Conservation (phyloP, 2,113 vertebrate species). For the Embiotoca jacksoni region DNA sequence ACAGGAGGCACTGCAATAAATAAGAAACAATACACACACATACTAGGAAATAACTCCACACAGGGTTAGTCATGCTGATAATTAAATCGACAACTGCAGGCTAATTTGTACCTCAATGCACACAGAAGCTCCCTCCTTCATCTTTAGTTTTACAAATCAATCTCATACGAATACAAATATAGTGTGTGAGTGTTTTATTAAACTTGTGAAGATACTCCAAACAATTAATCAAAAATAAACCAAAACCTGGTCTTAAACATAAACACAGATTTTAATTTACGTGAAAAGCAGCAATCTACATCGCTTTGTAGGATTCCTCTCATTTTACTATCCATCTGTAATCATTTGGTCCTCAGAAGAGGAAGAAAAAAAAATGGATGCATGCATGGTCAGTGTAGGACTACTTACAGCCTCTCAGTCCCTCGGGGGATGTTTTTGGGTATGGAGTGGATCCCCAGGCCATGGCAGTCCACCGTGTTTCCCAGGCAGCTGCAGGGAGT, state of each 20-base stretch:
- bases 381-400: not conserved
- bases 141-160: not conserved
- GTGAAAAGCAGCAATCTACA: conserved; percentile 1
- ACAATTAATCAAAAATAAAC: not conserved
- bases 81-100: conserved; percentile 7
- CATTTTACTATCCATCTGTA: not conserved
- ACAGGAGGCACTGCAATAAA: conserved; percentile 1
- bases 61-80: not conserved
- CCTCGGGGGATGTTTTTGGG: conserved; percentile 91
- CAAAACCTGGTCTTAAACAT: no score
- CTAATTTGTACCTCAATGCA: not conserved
- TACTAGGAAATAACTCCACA: not conserved
- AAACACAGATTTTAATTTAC: conserved; percentile 11
- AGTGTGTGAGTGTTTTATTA: not conserved
- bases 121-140: not conserved
- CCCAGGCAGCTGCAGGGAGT: conserved; percentile 92
- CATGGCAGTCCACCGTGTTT: conserved; percentile 93
- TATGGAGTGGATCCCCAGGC: conserved; percentile 87
- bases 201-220: conserved; percentile 7
- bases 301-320: conserved; percentile 54
- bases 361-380: not conserved
- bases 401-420: conserved; percentile 93
- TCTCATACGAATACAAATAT: not conserved
- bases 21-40: not conserved
- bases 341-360: not conserved